phyloP scores from a whole-genome alignment of 1,140 invertebrate genomes.

The Heliothis subflexa region DNA sequence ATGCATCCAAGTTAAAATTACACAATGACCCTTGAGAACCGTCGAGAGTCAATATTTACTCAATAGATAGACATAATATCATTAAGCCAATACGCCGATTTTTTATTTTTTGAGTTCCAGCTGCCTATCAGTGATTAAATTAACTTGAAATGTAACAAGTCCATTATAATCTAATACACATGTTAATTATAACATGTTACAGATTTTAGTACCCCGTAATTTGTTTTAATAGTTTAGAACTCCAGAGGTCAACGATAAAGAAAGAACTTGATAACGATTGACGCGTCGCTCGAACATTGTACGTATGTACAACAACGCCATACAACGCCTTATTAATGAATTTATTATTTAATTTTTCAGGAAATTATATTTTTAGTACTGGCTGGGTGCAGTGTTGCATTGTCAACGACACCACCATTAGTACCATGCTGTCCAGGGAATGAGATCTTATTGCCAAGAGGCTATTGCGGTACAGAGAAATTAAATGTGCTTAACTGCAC shows the following conservation, averaged over 20 bases:
- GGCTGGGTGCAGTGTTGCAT: slow-evolving; percentile 52
- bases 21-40: slow-evolving; percentile 6
- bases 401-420: slow-evolving; percentile 32
- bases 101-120: not conserved
- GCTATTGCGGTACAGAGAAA: slow-evolving; percentile 58
- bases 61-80: not conserved
- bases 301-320: no score
- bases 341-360: slow-evolving; percentile 57
- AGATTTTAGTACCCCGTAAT: not conserved
- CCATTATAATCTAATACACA: not conserved
- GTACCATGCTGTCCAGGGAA: slow-evolving; percentile 66
- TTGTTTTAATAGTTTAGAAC: slow-evolving; percentile 14
- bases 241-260: slow-evolving; percentile 25
- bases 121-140: no score
- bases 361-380: slow-evolving; percentile 63
- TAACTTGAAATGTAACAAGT: no score
- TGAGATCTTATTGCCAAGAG: slow-evolving; percentile 55
- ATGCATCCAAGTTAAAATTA: slow-evolving; percentile 2
- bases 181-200: not conserved
- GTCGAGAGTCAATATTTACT: not conserved
- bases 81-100: not conserved
- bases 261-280: slow-evolving; percentile 3
- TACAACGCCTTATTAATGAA: not conserved
- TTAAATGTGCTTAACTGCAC: slow-evolving; percentile 65
- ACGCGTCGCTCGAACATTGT: no score